Evolutionary conservation across 1,140 invertebrate genomes (phyloP), one percentile per base, ranked within the genome.

Genomic region (Lutraria rhynchaena): DNA sequence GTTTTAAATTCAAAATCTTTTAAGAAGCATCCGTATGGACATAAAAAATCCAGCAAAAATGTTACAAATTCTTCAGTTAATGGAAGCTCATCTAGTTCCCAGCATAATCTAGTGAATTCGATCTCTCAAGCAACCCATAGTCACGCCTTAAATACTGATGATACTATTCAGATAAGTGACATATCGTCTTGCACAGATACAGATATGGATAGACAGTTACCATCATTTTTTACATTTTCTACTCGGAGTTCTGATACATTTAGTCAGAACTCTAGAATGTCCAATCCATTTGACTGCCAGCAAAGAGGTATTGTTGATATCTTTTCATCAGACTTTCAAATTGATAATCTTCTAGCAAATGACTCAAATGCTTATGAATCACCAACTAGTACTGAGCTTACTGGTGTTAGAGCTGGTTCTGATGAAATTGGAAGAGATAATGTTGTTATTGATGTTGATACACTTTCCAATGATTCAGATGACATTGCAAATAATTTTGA

Each of bases 21-120:
- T 44, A 81, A 81, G 37, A 81, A 81, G 44, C 78, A 81, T 44
- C 78, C 78, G 17, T 70, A 35, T 73, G 78, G 78, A 19, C 78
- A 81, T 41, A 81, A 81, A 37, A 81, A 81, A 31, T 73, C 78
- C 0, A 70, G 65, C 22, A 69, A 80, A 60, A 3, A 67, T 5
- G 37, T 5, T 41, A 41, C 15, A 15, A n/a, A 55, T 9, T 27
- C 19, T 55, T 55, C 27, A 7, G 53, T 5, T 5, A n/a, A 55
- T 55, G 58, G 58, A 29, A 29, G 15, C 58, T 27, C 11, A 15
- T 11, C 15, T 5, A 7, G 3, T 17, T 4, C 58, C 17, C 7
- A n/a, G 15, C 15, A 61, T 33, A 17, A 9, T 1, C 27, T 29
- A 17, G 29, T 5, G 2, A 4, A 29, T 13, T 44, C 37, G 46